These are phyloP conservation scores for Chaetura pelagica DNA, from an alignment of 2,113 vertebrate genomes.

Conservation along the genomic window DNA sequence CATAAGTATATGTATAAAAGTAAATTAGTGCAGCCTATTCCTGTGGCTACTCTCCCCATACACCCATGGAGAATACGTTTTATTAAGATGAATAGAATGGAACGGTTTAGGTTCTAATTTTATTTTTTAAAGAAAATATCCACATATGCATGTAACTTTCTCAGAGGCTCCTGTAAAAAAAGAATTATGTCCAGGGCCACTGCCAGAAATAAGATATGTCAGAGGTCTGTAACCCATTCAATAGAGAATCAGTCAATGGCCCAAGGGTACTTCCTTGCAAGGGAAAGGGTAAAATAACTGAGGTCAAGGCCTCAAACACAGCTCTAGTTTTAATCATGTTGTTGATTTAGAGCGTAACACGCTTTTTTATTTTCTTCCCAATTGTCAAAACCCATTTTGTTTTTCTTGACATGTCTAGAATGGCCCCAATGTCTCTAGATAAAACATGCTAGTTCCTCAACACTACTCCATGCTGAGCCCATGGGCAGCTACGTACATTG, in stretches of 20 bases:
- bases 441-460: background rate
- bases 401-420: constrained; percentile 17
- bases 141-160: constrained; percentile 69
- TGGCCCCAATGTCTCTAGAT: background rate
- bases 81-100: constrained; percentile 63
- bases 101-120: constrained; percentile 54
- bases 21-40: constrained; percentile 22
- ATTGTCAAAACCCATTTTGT: constrained; percentile 67
- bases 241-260: constrained; percentile 55
- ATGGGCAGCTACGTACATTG: fast-evolving
- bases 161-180: constrained; percentile 68
- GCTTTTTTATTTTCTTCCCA: background rate
- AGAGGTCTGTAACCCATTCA: constrained; percentile 73
- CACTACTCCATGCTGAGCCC: background rate
- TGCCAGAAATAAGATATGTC: constrained; percentile 76
- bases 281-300: constrained; percentile 73
- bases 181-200: constrained; percentile 66
- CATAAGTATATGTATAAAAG: background rate
- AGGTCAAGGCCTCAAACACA: constrained; percentile 28
- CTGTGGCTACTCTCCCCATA: constrained; percentile 45
- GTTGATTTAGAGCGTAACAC: constrained; percentile 63
- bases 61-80: constrained; percentile 42
- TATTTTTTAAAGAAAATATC: constrained; percentile 19
- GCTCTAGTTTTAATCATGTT: constrained; percentile 64
- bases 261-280: constrained; percentile 74